These are phyloP conservation scores for Telenomus remus DNA, from an alignment of 1,140 invertebrate genomes.

Conservation along the genomic window DNA sequence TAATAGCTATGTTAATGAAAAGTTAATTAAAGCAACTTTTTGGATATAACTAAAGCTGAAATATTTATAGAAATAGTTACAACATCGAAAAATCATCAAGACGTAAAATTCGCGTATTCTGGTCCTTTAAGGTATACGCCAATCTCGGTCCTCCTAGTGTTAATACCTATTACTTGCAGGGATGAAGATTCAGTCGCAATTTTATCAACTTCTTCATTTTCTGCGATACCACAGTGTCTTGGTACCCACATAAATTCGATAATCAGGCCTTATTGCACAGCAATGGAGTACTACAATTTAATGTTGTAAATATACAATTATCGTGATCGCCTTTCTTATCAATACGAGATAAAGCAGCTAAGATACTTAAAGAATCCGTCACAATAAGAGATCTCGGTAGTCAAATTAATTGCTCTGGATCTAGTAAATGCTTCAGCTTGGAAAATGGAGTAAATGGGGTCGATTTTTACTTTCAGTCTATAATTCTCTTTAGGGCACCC, in stretches of 20 bases:
- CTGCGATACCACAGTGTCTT: background rate
- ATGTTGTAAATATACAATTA: background rate
- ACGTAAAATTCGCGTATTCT: too few relatives aligned
- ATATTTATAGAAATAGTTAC: too few relatives aligned
- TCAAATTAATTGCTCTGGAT: background rate
- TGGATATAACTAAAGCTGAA: too few relatives aligned
- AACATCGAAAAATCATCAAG: too few relatives aligned
- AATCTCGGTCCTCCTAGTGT: too few relatives aligned
- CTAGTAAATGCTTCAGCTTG: constrained; percentile 14
- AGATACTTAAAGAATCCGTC: background rate
- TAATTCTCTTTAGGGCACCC: background rate
- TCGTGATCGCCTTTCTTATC: background rate
- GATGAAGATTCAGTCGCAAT: too few relatives aligned
- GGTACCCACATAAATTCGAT: background rate
- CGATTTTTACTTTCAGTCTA: constrained; percentile 1
- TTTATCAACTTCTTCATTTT: background rate
- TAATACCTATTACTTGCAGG: too few relatives aligned
- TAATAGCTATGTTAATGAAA: too few relatives aligned
- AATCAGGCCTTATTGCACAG: too few relatives aligned
- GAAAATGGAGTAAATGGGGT: background rate
- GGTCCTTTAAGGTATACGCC: too few relatives aligned
- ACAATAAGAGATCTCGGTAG: background rate
- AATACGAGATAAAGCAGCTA: background rate
- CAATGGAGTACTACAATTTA: background rate
- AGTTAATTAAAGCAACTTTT: too few relatives aligned